These are phyloP conservation scores for Escarpia spicata DNA, from an alignment of 2,888 invertebrate species.

Conservation along the genomic window DNA sequence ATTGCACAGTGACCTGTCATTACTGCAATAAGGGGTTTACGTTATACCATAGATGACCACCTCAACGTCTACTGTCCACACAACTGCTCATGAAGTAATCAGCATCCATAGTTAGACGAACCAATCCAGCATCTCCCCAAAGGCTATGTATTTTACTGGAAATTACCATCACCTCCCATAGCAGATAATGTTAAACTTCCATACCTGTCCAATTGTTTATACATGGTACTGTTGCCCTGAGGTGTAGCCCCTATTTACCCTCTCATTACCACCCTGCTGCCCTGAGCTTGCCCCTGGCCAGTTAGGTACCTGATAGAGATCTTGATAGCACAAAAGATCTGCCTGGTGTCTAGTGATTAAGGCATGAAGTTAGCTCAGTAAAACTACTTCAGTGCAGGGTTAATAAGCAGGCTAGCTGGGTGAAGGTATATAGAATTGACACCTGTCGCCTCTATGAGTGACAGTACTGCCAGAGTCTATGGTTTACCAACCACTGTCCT, in stretches of 20 bases:
- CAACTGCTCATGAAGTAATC: background rate
- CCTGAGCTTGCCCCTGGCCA: background rate
- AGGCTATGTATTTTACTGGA: constrained; percentile 1
- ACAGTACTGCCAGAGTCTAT: background rate
- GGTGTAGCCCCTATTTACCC: constrained; percentile 13
- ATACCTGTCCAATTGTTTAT: background rate
- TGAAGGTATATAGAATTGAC: background rate
- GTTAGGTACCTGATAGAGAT: background rate
- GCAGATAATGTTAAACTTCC: background rate
- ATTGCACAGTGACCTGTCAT: background rate
- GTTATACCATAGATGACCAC: background rate
- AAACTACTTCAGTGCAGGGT: background rate
- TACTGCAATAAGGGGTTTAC: background rate
- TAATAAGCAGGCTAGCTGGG: background rate
- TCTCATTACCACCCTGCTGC: background rate
- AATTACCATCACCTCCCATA: background rate
- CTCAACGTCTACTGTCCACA: background rate
- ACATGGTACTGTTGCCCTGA: background rate
- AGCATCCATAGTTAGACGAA: background rate
- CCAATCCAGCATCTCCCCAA: background rate
- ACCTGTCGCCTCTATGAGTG: background rate
- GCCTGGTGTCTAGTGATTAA: background rate
- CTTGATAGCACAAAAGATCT: background rate
- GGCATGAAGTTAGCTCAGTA: constrained; percentile 13
- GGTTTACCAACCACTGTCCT: background rate